These are phyloP conservation scores for Percopsis omiscomaycus DNA, from an alignment of 2,797 vertebrate species.

Conservation along the genomic window DNA sequence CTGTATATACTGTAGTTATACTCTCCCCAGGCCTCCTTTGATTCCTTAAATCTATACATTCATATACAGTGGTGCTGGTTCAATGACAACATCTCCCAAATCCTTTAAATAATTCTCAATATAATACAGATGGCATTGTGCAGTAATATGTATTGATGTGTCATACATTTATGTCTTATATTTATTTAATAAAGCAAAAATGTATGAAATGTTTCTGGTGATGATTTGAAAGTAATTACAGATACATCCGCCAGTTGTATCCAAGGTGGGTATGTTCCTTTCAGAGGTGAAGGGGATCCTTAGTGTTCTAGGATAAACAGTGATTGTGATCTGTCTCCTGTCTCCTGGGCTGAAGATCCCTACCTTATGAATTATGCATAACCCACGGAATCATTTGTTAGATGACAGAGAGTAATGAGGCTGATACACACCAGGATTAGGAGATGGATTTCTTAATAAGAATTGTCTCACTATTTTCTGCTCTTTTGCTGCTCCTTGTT, in stretches of 20 bases:
- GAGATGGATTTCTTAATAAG: constrained; percentile 46
- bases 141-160: background rate
- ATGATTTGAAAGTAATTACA: too few relatives aligned
- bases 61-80: constrained; percentile 41
- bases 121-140: constrained; percentile 41
- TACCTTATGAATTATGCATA: constrained; percentile 60
- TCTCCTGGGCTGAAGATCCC: constrained; percentile 42
- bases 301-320: constrained; percentile 35
- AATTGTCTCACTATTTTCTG: constrained; percentile 37
- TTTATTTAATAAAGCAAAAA: background rate
- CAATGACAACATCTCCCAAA: constrained; percentile 57
- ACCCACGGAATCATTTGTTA: constrained; percentile 63
- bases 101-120: constrained; percentile 49
- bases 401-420: constrained; percentile 64
- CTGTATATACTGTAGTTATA: background rate
- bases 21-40: background rate
- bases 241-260: background rate
- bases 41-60: constrained; percentile 24
- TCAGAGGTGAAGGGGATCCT: constrained; percentile 14
- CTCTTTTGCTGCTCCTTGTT: constrained; percentile 19
- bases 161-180: background rate
- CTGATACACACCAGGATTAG: constrained; percentile 38
- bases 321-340: constrained; percentile 38
- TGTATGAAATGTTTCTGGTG: constrained; percentile 16
- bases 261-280: constrained; percentile 18